phyloP scores from a whole-genome alignment of 2,113 vertebrate genomes.

The Pandion haliaetus region DNA sequence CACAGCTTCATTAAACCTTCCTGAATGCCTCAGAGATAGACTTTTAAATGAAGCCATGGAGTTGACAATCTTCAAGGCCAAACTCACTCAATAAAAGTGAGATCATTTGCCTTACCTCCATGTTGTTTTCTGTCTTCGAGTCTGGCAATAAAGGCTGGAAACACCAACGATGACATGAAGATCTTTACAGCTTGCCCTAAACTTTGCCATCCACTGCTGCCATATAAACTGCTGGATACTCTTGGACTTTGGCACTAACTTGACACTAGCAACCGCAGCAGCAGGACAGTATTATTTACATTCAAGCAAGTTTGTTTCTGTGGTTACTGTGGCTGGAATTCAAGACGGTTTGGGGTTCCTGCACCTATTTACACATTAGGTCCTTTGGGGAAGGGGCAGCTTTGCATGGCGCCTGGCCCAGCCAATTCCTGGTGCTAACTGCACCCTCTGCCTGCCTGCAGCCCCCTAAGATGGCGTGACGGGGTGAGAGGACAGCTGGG shows the following conservation, averaged over 20 bases:
- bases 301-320: not conserved
- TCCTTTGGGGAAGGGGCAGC: not conserved
- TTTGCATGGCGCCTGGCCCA: not conserved
- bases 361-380: not conserved
- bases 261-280: not conserved
- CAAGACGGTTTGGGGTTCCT: not conserved
- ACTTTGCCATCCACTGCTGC: not conserved
- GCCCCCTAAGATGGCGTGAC: not conserved
- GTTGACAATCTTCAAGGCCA: not conserved
- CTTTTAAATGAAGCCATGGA: not conserved
- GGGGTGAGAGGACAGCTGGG: not conserved
- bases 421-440: not conserved
- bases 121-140: not conserved
- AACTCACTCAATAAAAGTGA: not conserved
- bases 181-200: not conserved
- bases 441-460: not conserved
- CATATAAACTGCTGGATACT: not conserved
- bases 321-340: not conserved
- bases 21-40: not conserved
- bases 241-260: not conserved
- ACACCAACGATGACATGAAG: not conserved
- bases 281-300: not conserved
- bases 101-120: not conserved
- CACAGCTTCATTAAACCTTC: not conserved
- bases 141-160: not conserved